Evolutionary conservation across 2,888 invertebrate species (phyloP).

Genomic region (Hoplodrina blanda): DNA sequence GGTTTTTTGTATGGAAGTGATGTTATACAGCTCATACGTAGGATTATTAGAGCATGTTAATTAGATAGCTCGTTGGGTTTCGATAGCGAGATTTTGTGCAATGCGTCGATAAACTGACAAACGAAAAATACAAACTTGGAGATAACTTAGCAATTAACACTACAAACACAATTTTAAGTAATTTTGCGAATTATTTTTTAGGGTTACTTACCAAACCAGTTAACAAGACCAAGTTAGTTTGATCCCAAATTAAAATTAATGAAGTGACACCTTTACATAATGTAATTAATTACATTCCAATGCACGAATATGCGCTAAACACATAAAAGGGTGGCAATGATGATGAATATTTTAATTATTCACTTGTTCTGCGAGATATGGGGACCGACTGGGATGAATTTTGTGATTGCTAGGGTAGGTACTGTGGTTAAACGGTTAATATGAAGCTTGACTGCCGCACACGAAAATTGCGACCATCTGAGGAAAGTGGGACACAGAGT

Average conservation of each 20-base stretch:
- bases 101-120: background rate
- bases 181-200: too few species aligned
- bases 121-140: background rate
- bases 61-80: conserved; percentile 1
- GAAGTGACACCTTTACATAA: background rate
- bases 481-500: conserved; percentile 31
- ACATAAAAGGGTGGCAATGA: conserved; percentile 31
- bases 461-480: conserved; percentile 44
- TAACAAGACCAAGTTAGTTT: background rate
- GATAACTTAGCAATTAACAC: background rate
- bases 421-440: conserved; percentile 65
- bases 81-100: background rate
- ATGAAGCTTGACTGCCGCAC: conserved; percentile 53
- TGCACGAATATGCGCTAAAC: conserved; percentile 3
- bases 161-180: too few species aligned
- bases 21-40: conserved; percentile 2
- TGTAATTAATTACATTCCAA: background rate
- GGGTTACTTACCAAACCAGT: too few species aligned
- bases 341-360: conserved; percentile 51
- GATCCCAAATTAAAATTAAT: background rate
- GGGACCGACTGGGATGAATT: conserved; percentile 60
- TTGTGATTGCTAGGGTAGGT: conserved; percentile 50
- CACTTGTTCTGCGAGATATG: conserved; percentile 36
- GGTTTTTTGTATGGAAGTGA: conserved; percentile 37
- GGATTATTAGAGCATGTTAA: conserved; percentile 22